phyloP scores from a whole-genome alignment of 1,140 invertebrate species.

The Lutraria rhynchaena region DNA sequence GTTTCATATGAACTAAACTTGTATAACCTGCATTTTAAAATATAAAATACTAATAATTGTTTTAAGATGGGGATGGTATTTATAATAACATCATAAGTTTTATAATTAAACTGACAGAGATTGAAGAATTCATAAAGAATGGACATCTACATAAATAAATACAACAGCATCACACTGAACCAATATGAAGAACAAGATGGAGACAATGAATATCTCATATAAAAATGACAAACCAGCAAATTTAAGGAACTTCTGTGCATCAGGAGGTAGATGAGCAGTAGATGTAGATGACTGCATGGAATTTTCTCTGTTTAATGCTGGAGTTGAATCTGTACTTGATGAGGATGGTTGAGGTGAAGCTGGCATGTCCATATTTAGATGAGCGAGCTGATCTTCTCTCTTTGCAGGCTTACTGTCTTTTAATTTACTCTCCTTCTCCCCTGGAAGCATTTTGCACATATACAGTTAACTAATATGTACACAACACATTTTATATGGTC shows the following conservation, averaged over 20 bases:
- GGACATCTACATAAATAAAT: too few relatives aligned
- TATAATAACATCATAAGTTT: too few relatives aligned
- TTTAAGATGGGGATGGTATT: too few relatives aligned
- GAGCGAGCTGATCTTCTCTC: constrained; percentile 84
- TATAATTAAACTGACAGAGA: too few relatives aligned
- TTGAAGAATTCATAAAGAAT: too few relatives aligned
- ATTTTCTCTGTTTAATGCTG: constrained; percentile 70
- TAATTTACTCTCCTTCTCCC: constrained; percentile 77
- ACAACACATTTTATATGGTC: neutral
- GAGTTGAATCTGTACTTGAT: constrained; percentile 75
- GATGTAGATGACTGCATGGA: constrained; percentile 71
- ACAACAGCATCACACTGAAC: too few relatives aligned
- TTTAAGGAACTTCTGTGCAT: constrained; percentile 89
- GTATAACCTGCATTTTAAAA: too few relatives aligned
- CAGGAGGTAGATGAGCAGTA: constrained; percentile 80
- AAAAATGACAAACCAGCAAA: constrained; percentile 86
- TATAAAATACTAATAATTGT: too few relatives aligned
- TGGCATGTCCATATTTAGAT: constrained; percentile 84
- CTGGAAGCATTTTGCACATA: constrained; percentile 57
- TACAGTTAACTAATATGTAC: neutral
- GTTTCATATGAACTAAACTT: too few relatives aligned
- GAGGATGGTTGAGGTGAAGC: constrained; percentile 83
- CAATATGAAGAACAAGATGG: too few relatives aligned
- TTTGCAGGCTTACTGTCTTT: constrained; percentile 71
- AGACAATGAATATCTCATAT: too few relatives aligned